A percentile compares a stretch with the other conserved stretches of the same genome.
These are phyloP conservation scores for Orius insidiosus DNA, from an alignment of 1,140 invertebrate species.

Conservation along the genomic window DNA sequence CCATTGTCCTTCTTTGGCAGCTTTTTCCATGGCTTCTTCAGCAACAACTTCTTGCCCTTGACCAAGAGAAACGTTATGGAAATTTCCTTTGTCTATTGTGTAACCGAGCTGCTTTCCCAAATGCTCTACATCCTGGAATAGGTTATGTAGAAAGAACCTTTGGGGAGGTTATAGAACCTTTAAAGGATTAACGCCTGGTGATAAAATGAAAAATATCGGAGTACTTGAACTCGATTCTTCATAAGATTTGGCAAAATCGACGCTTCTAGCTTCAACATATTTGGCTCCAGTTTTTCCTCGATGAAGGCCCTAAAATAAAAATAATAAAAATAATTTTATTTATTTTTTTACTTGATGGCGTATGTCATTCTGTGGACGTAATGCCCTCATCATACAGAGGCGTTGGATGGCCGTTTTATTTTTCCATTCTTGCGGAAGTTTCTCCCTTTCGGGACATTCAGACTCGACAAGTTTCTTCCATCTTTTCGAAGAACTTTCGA, in stretches of 20 bases:
- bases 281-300: conserved; percentile 80
- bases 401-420: conserved; percentile 83
- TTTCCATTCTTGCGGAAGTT: conserved; percentile 97
- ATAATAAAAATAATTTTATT: not conserved
- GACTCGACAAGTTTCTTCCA: conserved; percentile 94
- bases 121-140: conserved; percentile 63
- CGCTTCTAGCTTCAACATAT: conserved; percentile 70
- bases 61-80: conserved; percentile 92
- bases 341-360: conserved; percentile 41
- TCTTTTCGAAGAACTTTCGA: conserved; percentile 82
- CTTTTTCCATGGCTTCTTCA: conserved; percentile 76
- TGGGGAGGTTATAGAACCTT: conserved; percentile 33
- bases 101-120: conserved; percentile 72
- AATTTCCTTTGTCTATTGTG: conserved; percentile 63
- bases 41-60: conserved; percentile 92
- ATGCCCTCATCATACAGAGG: conserved; percentile 83
- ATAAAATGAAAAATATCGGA: conserved; percentile 91
- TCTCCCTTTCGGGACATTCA: conserved; percentile 89
- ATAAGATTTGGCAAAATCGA: conserved; percentile 87
- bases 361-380: conserved; percentile 89
- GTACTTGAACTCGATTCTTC: conserved; percentile 84
- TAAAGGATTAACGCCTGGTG: conserved; percentile 87
- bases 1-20: conserved; percentile 80
- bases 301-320: conserved; percentile 70
- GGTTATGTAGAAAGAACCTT: too few species aligned